A percentile compares a stretch with the other conserved stretches of the same genome.
phyloP scores from a whole-genome alignment of 2,113 vertebrate genomes.

The Pygathrix nemaeus region DNA sequence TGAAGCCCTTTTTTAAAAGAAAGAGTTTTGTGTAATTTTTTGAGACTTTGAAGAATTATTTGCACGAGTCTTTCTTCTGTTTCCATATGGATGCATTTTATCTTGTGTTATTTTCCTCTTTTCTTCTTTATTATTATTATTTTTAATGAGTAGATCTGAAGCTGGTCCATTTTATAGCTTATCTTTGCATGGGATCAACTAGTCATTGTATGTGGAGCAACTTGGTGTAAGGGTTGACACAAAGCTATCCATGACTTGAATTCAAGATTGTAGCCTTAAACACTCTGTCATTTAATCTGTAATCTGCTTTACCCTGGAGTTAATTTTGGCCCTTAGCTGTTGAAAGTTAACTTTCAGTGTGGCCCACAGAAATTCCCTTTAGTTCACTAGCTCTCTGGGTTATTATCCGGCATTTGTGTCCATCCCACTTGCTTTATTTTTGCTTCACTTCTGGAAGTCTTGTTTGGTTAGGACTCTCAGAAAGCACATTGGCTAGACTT shows the following conservation, averaged over 20 bases:
- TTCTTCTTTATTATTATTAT: background rate
- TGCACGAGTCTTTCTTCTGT: background rate
- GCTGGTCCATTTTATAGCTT: background rate
- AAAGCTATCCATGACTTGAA: background rate
- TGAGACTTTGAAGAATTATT: background rate
- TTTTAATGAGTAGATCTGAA: background rate
- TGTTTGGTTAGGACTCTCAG: background rate
- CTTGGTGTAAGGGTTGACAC: background rate
- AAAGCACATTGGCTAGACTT: background rate
- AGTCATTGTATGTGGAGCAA: background rate
- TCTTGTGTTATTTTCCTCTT: background rate
- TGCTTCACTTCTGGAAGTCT: background rate
- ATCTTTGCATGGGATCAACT: background rate
- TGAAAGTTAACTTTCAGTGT: background rate
- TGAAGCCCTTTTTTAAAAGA: background rate
- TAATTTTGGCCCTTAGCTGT: background rate
- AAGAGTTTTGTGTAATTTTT: background rate
- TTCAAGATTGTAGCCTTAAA: background rate
- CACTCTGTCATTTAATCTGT: background rate
- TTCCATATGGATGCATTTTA: background rate
- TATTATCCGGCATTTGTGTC: background rate
- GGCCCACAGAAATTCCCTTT: background rate
- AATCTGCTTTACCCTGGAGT: background rate
- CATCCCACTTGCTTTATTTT: background rate
- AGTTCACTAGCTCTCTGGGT: background rate